Percentiles rank a stretch among this genome's conserved stretches.
Conservation (phyloP, 2,888 invertebrate genomes). For the Automeris io region DNA sequence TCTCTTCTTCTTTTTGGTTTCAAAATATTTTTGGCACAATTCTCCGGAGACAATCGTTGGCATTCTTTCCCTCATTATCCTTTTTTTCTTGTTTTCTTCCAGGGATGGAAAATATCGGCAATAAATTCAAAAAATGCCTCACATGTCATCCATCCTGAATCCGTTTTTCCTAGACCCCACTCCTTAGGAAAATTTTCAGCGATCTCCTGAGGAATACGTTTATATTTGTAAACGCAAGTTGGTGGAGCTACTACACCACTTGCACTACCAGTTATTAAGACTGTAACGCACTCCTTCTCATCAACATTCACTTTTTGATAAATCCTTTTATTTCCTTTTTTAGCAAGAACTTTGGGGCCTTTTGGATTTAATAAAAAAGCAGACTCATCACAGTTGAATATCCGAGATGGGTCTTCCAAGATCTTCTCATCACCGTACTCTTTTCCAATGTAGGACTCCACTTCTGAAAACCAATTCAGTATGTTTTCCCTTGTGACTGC, state of each 20-base stretch:
- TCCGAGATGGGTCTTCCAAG: conserved; percentile 16
- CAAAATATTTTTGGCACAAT: neutral
- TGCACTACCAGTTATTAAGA: conserved; percentile 13
- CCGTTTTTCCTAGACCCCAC: conserved; percentile 44
- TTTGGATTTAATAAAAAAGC: conserved; percentile 19
- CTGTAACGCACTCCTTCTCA: conserved; percentile 12
- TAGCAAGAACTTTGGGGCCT: conserved; percentile 14
- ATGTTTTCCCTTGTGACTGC: conserved; percentile 17
- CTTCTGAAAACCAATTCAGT: no score
- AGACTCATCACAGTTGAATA: conserved; percentile 21
- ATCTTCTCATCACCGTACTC: conserved; percentile 15
- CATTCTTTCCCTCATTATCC: conserved; percentile 14
- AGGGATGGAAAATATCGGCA: conserved; percentile 38
- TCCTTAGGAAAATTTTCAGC: conserved; percentile 26
- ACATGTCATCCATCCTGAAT: conserved; percentile 51
- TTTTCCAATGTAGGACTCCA: no score
- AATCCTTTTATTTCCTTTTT: conserved; percentile 19
- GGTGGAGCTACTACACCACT: conserved; percentile 14
- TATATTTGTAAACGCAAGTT: conserved; percentile 10
- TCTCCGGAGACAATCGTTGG: conserved; percentile 15
- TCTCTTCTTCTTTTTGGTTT: neutral
- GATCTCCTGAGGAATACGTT: conserved; percentile 11
- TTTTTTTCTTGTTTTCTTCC: conserved; percentile 29
- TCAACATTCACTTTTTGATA: conserved; percentile 17
- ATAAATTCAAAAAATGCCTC: conserved; percentile 20